These are phyloP conservation scores for Acanthurus lineatus DNA, from an alignment of 2,797 vertebrate genomes.

Conservation along the genomic window DNA sequence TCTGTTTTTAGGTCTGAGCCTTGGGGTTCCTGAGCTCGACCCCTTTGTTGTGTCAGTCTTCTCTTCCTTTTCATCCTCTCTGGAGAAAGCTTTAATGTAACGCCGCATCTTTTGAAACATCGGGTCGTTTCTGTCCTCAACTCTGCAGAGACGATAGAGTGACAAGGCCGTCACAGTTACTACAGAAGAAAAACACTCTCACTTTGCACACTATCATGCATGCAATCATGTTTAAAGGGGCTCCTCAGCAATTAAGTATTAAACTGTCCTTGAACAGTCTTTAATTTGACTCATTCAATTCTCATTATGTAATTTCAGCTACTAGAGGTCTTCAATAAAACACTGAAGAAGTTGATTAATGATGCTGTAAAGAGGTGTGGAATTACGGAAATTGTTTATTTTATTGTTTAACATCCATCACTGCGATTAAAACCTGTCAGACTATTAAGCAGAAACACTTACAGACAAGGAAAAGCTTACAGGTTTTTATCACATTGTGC, in stretches of 20 bases:
- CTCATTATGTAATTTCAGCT: no score
- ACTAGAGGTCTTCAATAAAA: no score
- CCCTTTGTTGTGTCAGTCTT: constrained; percentile 56
- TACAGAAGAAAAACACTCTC: neutral
- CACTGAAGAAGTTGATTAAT: no score
- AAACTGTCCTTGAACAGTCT: neutral
- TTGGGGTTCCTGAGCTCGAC: constrained; percentile 5
- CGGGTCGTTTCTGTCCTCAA: constrained; percentile 83
- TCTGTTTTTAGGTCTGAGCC: constrained; percentile 45
- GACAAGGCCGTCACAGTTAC: neutral
- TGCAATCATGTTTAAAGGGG: neutral
- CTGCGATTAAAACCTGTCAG: no score
- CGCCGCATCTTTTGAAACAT: constrained; percentile 83
- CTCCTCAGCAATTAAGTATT: neutral
- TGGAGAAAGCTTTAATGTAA: constrained; percentile 80
- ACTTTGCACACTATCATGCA: neutral
- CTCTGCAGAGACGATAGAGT: constrained; percentile 65
- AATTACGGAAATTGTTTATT: no score
- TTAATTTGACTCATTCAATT: neutral
- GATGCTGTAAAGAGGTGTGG: no score
- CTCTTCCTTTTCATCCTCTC: constrained; percentile 66
- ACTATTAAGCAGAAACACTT: no score
- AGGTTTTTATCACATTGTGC: no score
- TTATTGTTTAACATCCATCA: no score
- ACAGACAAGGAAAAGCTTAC: no score